Base-by-base conservation (phyloP, 2,113 vertebrate genomes). In the Menidia beryllina region DNA sequence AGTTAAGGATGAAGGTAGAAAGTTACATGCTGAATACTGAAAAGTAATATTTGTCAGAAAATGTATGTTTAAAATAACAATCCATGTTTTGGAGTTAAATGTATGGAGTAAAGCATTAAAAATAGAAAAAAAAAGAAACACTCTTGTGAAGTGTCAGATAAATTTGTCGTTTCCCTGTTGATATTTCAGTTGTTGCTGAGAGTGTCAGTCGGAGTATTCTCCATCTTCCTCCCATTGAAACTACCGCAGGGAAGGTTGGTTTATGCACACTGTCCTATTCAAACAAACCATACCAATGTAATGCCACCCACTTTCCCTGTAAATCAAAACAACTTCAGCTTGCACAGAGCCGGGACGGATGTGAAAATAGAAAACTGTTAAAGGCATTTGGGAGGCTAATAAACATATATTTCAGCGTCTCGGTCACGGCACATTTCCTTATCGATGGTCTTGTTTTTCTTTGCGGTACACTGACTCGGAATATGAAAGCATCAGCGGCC, bases 231-330 rank as follows among this genome's bases (percentile, higher is more conserved):
- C 69, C 60, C 72, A 80, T 56, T 38, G 36, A 25, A 56, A 45
- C 65, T 49, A 50, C 71, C 55, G 53, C 80, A 58, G 69, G 70
- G 55, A 43, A 59, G 76, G 51, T 55, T 62, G 1, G 77, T 84
- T 86, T 66, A 81, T 58, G 41, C 57, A 55, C 25, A 51, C 27
- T 23, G 27, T 11, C 27, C 68, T 57, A 50, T 47, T 84, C 58
- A 86, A 90, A 90, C 80, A 88, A 91, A 91, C 78, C 48, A 11
- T 21, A 67, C 62, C 83, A 79, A 10, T 50, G 20, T 67, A 76
- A 87, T 79, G 61, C 82, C 83, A 82, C 72, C 65, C 78, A 84
- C 57, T 48, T 55, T 24, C 54, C 53, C 27, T 51, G 58, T 30
- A 45, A 77, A 78, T 43, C 61, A 60, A 68, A 83, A 80, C 60